Percentiles rank a stretch among this genome's conserved stretches.
Conservation (phyloP, 2,888 invertebrate genomes). For the Ptychoptera albimana region DNA sequence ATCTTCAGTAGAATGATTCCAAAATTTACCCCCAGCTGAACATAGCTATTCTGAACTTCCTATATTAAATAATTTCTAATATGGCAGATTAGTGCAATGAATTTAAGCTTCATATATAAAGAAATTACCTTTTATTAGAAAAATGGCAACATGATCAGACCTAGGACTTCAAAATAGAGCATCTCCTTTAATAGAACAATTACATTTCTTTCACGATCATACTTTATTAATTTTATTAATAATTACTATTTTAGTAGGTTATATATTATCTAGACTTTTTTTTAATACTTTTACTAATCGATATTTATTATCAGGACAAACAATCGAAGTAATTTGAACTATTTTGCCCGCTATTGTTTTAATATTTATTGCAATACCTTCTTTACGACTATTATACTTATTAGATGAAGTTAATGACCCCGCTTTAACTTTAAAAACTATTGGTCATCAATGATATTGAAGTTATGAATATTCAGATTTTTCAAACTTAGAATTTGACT, state of each 20-base stretch:
- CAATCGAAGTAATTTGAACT: constrained; percentile 49
- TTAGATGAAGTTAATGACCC: constrained; percentile 44
- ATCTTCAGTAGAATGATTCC: constrained; percentile 45
- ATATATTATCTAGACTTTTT: constrained; percentile 37
- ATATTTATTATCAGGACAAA: constrained; percentile 39
- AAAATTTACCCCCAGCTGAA: constrained; percentile 39
- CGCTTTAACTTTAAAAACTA: constrained; percentile 42
- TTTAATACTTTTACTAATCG: constrained; percentile 41
- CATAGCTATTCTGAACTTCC: constrained; percentile 43
- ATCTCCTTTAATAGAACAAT: constrained; percentile 48
- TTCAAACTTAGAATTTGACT: constrained; percentile 41
- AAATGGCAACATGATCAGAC: constrained; percentile 40
- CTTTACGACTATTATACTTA: constrained; percentile 41
- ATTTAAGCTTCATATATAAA: constrained; percentile 53
- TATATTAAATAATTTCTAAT: constrained; percentile 42
- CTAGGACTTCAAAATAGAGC: constrained; percentile 41
- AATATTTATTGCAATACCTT: constrained; percentile 46
- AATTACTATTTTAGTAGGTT: constrained; percentile 42
- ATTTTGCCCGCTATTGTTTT: constrained; percentile 41
- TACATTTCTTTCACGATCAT: constrained; percentile 47
- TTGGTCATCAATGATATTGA: constrained; percentile 52
- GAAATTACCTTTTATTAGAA: constrained; percentile 42
- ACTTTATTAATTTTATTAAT: constrained; percentile 42
- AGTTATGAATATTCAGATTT: constrained; percentile 50
- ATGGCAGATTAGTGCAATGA: constrained; percentile 44